These are phyloP conservation scores for Hyperoplus lanceolatus DNA, from an alignment of 2,797 vertebrate genomes.

Conservation along the genomic window DNA sequence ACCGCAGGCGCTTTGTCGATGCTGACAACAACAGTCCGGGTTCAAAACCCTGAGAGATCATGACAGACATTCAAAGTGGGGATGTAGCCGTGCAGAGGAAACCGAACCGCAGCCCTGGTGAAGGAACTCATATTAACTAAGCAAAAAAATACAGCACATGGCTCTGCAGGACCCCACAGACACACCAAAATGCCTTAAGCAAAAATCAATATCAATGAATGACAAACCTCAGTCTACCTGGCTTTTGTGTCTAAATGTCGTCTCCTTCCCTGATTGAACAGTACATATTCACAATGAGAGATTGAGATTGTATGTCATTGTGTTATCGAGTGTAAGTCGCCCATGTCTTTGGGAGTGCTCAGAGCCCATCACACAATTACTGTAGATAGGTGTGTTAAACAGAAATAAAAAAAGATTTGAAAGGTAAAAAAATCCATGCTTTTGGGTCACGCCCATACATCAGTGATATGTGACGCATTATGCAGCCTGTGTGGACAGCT, in stretches of 20 bases:
- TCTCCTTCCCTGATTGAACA: conserved; percentile 6
- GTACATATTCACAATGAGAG: conserved; percentile 3
- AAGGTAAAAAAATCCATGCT: background rate
- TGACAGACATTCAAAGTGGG: conserved; percentile 46
- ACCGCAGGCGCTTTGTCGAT: conserved; percentile 50
- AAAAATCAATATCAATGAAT: background rate
- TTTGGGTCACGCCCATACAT: background rate
- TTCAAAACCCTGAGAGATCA: conserved; percentile 46
- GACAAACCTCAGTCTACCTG: background rate
- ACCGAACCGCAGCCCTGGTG: conserved; percentile 12
- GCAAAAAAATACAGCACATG: conserved; percentile 22
- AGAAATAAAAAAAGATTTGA: background rate
- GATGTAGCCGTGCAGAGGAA: conserved; percentile 29
- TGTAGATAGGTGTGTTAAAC: background rate
- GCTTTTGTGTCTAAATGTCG: background rate
- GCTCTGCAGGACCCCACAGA: conserved; percentile 9
- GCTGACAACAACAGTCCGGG: conserved; percentile 35
- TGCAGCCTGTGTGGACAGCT: conserved; percentile 19
- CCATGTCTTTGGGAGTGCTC: background rate
- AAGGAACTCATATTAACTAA: conserved; percentile 28
- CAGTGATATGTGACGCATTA: conserved; percentile 9
- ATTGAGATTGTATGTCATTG: background rate
- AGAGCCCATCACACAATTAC: background rate
- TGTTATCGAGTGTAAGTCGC: conserved; percentile 14
- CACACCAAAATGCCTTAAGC: background rate